phyloP scores from a whole-genome alignment of 2,888 invertebrate genomes.

The Scaptomyza tumidula region DNA sequence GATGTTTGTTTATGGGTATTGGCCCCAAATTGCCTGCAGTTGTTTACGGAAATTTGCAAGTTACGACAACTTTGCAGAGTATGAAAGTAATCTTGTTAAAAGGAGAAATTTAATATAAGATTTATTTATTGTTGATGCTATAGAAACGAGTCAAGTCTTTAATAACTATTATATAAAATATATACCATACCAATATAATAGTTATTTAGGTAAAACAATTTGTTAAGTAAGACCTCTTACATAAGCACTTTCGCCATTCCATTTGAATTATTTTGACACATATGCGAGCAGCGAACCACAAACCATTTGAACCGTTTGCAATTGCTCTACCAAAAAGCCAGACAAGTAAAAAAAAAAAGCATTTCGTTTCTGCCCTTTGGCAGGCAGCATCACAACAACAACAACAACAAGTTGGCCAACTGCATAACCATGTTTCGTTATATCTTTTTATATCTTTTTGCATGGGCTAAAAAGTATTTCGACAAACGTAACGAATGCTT shows the following conservation, averaged over 20 bases:
- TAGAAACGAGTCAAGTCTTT: too few species aligned
- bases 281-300: slow-evolving; percentile 32
- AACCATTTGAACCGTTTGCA: slow-evolving; percentile 32
- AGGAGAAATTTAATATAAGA: too few species aligned
- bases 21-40: slow-evolving; percentile 28
- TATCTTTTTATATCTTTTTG: slow-evolving; percentile 22
- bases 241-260: slow-evolving; percentile 41
- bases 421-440: slow-evolving; percentile 41
- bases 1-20: slow-evolving; percentile 25
- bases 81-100: too few species aligned
- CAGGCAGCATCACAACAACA: slow-evolving; percentile 37
- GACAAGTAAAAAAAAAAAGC: background rate
- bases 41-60: background rate
- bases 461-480: slow-evolving; percentile 36
- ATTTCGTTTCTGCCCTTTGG: slow-evolving; percentile 33
- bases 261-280: slow-evolving; percentile 39
- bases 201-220: background rate
- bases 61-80: too few species aligned
- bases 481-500: slow-evolving; percentile 42
- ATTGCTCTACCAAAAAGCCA: background rate
- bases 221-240: slow-evolving; percentile 15
- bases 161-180: too few species aligned
- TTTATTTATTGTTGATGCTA: too few species aligned
- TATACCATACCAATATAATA: too few species aligned
- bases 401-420: slow-evolving; percentile 51